Evolutionary conservation across 2,797 vertebrate species (phyloP), one percentile per base, ranked within the genome.

Genomic region (Semaprochilodus insignis): DNA sequence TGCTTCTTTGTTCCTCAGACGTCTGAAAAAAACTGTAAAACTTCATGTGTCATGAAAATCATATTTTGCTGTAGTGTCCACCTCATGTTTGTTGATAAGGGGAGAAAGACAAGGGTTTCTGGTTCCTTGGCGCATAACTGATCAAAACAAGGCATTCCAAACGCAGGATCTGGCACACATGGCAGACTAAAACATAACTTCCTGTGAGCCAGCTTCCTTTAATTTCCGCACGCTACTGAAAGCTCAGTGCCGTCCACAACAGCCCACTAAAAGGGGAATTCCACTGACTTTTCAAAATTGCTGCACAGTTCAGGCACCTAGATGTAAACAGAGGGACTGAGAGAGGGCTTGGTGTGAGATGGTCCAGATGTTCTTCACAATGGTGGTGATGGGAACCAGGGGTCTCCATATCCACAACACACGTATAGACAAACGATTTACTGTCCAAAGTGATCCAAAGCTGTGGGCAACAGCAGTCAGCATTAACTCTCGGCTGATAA

Each of bases 121-220:
- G 31, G 36, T 57, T 51, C 25, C 25, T 51, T 71, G 34, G n/a
- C 51, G 66, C 72, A 67, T 73, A 72, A 67, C 59, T 63, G 69
- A 54, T 66, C 67, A 66, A 73, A 81, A 78, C 85, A 82, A 81
- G 80, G 69, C 77, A 52, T 80, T 77, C 62, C 79, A 74, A 78
- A 62, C 36, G 21, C 14, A 52, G 70, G 72, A 77, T 69, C 48
- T 80, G 36, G n/a, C 82, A 40, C 72, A 59, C 72, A 62, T 27
- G 23, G 3, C 52, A 51, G n/a, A 21, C 6, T 66, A 34, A 65
- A 82, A 67, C 40, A 52, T 25, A 54, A 78, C 71, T 83, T 85
- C 81, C 83, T 57, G 44, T 62, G 51, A 75, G 40, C 48, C 13
- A 19, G 52, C 54, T 87, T 87, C 81, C 83, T 85, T 66, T 62